phyloP scores from a whole-genome alignment of 2,888 invertebrate genomes.

The Leptinotarsa haldemani region DNA sequence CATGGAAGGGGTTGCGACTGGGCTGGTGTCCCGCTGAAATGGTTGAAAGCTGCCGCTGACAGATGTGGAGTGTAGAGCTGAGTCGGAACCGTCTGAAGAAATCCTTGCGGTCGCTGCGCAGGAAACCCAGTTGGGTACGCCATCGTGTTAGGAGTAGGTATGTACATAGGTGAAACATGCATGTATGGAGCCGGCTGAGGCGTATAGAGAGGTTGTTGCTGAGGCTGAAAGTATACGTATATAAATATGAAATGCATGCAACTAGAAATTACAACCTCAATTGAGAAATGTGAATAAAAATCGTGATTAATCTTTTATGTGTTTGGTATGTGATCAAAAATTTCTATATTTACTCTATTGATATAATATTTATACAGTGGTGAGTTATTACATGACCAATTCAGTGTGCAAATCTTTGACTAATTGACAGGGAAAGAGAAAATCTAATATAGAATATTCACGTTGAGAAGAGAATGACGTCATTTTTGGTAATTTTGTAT shows the following conservation, averaged over 20 bases:
- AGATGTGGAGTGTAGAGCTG: conserved; percentile 9
- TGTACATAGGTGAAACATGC: conserved; percentile 44
- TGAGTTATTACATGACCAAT: too few relatives aligned
- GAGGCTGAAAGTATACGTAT: conserved; percentile 40
- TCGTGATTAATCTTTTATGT: too few relatives aligned
- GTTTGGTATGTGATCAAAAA: too few relatives aligned
- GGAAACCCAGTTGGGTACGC: conserved; percentile 35
- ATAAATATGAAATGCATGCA: neutral
- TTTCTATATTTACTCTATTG: too few relatives aligned
- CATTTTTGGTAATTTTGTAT: too few relatives aligned
- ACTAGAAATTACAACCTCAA: too few relatives aligned
- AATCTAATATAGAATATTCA: too few relatives aligned
- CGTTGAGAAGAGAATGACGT: too few relatives aligned
- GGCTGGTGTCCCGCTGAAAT: conserved; percentile 1
- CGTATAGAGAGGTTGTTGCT: conserved; percentile 43
- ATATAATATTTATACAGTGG: too few relatives aligned
- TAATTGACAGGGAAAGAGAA: too few relatives aligned
- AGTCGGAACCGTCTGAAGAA: neutral
- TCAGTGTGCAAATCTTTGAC: too few relatives aligned
- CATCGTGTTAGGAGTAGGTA: conserved; percentile 42
- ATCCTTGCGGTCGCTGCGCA: conserved; percentile 9
- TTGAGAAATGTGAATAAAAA: too few relatives aligned
- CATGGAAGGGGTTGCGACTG: neutral
- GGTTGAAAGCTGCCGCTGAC: neutral
- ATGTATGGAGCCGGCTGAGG: conserved; percentile 45